Conservation (phyloP, 2,797 vertebrate genomes). For the Pristis pectinata region DNA sequence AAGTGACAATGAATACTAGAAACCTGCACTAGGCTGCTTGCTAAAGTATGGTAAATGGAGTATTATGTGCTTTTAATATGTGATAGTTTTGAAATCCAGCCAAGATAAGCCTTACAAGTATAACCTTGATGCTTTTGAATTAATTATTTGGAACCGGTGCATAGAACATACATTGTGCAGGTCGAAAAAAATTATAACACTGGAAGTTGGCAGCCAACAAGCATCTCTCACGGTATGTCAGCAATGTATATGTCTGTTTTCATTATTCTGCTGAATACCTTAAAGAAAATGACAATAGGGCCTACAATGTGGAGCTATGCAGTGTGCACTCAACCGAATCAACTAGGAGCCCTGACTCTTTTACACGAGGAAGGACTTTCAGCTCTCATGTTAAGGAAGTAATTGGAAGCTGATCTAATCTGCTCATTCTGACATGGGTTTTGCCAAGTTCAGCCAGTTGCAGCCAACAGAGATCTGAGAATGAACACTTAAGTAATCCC, state of each 20-base stretch:
- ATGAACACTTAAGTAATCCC: neutral
- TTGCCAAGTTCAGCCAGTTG: conserved; percentile 14
- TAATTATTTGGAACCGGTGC: conserved; percentile 31
- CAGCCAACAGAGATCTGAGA: neutral
- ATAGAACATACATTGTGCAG: conserved; percentile 33
- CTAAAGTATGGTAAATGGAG: conserved; percentile 36
- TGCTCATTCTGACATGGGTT: neutral
- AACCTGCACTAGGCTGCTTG: neutral
- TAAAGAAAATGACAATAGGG: conserved; percentile 34
- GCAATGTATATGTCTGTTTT: conserved; percentile 32
- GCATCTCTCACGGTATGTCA: conserved; percentile 24
- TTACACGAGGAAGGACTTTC: neutral
- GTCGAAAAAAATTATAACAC: neutral
- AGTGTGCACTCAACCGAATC: neutral
- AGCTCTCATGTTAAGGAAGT: conserved; percentile 23
- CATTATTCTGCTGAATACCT: conserved; percentile 29
- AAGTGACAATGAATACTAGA: conserved; percentile 25
- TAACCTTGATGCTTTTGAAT: conserved; percentile 34
- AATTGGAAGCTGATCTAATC: conserved; percentile 32
- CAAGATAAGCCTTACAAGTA: conserved; percentile 30
- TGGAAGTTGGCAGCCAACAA: neutral
- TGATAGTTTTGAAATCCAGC: conserved; percentile 35
- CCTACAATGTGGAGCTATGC: neutral
- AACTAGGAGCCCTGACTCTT: neutral
- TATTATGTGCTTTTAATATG: conserved; percentile 37